These are phyloP conservation scores for Montipora efflorescens DNA, from an alignment of 64 coral and sea anemone species.

Conservation along the genomic window DNA sequence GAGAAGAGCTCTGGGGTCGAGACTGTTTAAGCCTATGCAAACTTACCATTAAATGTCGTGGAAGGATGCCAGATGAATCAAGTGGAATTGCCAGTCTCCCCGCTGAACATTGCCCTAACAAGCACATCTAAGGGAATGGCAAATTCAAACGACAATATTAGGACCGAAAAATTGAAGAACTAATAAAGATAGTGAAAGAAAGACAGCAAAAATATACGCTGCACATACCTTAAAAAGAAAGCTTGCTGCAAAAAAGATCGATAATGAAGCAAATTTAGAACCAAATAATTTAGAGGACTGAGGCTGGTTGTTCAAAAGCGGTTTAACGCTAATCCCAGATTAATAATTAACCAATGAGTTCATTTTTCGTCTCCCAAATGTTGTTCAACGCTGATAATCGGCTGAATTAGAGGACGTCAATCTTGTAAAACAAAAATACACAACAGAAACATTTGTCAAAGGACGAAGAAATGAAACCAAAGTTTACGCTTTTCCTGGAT, in stretches of 20 bases:
- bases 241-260: conserved; percentile 31
- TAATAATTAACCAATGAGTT: too few relatives aligned
- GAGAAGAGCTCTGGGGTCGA: too few relatives aligned
- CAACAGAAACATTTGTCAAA: too few relatives aligned
- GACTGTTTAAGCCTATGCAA: neutral
- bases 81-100: conserved; percentile 52
- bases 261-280: neutral
- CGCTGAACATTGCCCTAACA: conserved; percentile 17
- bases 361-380: too few relatives aligned
- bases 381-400: too few relatives aligned
- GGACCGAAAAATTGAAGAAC: neutral
- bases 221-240: conserved; percentile 73
- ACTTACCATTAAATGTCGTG: conserved; percentile 74
- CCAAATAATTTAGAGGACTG: neutral
- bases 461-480: too few relatives aligned
- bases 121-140: conserved; percentile 12
- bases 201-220: neutral
- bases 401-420: too few relatives aligned
- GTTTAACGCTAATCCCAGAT: too few relatives aligned
- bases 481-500: too few relatives aligned
- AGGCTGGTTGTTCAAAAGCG: too few relatives aligned
- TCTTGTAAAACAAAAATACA: too few relatives aligned
- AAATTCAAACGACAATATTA: neutral
- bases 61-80: conserved; percentile 70
- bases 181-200: neutral